phyloP scores from a whole-genome alignment of 2,113 vertebrate genomes.

The Antechinus stuartii region DNA sequence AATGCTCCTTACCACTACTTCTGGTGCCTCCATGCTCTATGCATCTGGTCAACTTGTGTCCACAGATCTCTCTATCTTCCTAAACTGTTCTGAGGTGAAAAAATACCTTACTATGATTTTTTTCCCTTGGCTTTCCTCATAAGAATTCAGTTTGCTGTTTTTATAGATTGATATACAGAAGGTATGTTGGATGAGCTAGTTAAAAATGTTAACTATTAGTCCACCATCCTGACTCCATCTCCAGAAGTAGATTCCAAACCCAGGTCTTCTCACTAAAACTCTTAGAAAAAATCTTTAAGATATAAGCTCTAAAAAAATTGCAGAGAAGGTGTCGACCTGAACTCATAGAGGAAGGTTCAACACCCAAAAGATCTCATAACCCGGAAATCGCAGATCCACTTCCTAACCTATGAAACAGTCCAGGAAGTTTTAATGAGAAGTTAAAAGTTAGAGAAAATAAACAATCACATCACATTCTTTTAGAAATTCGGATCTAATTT shows the following conservation, averaged over 20 bases:
- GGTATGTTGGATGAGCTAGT: background rate
- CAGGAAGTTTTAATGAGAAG: background rate
- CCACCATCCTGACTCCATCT: background rate
- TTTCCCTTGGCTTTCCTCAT: background rate
- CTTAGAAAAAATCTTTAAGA: background rate
- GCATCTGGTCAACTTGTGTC: background rate
- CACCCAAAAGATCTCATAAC: background rate
- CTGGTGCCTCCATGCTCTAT: background rate
- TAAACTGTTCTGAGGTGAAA: background rate
- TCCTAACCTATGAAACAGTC: background rate
- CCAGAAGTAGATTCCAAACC: background rate
- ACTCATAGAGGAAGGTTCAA: background rate
- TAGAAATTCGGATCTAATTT: background rate
- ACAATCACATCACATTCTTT: background rate
- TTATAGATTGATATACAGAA: background rate
- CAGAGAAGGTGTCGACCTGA: background rate
- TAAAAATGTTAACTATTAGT: background rate
- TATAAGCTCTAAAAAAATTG: background rate
- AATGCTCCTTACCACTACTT: background rate
- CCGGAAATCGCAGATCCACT: background rate
- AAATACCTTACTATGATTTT: background rate
- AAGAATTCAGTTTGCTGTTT: background rate
- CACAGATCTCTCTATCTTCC: background rate
- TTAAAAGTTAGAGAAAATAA: background rate
- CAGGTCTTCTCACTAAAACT: background rate